phyloP scores from a whole-genome alignment of 2,797 vertebrate species.

The Prionace glauca region DNA sequence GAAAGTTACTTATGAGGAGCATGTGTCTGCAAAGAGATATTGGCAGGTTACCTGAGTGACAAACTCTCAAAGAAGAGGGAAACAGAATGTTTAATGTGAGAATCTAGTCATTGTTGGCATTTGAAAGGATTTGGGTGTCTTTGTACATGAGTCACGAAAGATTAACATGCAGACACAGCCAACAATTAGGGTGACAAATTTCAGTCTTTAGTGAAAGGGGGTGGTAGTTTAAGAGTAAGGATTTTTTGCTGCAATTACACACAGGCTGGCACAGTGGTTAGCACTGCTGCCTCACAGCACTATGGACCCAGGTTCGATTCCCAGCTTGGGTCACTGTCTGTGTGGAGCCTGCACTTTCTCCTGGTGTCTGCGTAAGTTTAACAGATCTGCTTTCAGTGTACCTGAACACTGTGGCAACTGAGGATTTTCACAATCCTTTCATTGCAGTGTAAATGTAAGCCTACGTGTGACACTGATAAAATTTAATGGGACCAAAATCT shows the following conservation, averaged over 20 bases:
- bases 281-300: too few relatives aligned
- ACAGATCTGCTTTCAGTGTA: too few relatives aligned
- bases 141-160: background rate
- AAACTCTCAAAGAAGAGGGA: background rate
- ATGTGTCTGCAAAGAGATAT: background rate
- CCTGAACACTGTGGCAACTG: too few relatives aligned
- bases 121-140: background rate
- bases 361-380: too few relatives aligned
- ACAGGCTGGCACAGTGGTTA: too few relatives aligned
- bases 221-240: background rate
- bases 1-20: background rate
- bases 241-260: background rate
- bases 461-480: too few relatives aligned
- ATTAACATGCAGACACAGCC: background rate
- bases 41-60: background rate
- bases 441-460: too few relatives aligned
- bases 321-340: too few relatives aligned
- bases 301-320: too few relatives aligned
- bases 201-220: background rate
- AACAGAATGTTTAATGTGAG: background rate
- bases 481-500: too few relatives aligned
- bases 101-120: background rate
- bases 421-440: too few relatives aligned
- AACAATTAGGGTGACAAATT: background rate
- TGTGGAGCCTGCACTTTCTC: too few relatives aligned